Base-by-base conservation (phyloP, 2,113 vertebrate genomes). In the Cepphus grylle region DNA sequence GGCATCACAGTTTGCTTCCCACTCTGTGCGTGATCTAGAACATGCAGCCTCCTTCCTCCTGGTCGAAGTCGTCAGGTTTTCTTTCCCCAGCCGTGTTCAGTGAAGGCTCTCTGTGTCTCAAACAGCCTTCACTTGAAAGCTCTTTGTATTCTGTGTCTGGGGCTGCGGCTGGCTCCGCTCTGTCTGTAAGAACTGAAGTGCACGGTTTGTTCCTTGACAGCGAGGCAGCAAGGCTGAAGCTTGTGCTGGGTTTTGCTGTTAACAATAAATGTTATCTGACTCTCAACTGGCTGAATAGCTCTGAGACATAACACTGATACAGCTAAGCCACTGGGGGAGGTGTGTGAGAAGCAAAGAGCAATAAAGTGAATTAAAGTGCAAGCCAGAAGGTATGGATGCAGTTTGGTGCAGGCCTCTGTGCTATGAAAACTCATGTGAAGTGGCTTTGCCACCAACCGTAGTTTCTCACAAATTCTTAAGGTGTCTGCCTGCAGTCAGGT, bases 401-500 rank as follows among this genome's bases (percentile, higher is more conserved):
- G 42, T 36, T 62, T 21, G 49, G 49, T 18, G 12, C 36, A 12
- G 36, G 21, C 11, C 45, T 50, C 16, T 36, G 49, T 16, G 53
- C 47, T 25, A 2, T 2, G 1, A 9, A 8, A 13, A 23, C 43
- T 30, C 1, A 3, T 1, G 11, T 36, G 3, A 2, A 0, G 11
- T 43, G 16, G 76, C 18, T 56, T 66, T 43, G 86, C 45, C 43
- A 4, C 38, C 23, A 43, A 1, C 14, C 4, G 1, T 4, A n/a
- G 38, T 1, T 16, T 38, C 49, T 36, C 1, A 0, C 29, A 17
- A 0, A 12, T 43, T 21, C 42, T 27, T 25, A 2, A 49, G 45
- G 80, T 29, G 30, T 18, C 32, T 32, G 12, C 23, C 56, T 29
- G 45, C 36, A 25, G 20, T 30, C 36, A 8, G 11, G 45, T 40